Conservation (phyloP, 2,113 vertebrate species). For the Epinephelus moara region DNA sequence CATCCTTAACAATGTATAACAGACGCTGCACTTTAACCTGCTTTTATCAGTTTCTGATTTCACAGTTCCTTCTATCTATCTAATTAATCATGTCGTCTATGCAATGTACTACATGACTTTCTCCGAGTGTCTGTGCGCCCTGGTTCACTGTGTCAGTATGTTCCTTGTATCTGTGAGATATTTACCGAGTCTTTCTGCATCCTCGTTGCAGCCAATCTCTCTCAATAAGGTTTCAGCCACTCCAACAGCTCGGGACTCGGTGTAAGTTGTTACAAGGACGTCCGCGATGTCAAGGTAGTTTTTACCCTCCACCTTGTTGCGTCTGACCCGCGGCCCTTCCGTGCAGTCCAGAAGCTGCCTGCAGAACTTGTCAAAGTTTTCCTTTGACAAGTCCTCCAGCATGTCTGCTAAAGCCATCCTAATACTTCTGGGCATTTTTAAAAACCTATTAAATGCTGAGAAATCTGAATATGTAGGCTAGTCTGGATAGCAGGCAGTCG, state of each 20-base stretch:
- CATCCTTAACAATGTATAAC: too few relatives aligned
- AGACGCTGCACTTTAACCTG: too few relatives aligned
- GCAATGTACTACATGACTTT: too few relatives aligned
- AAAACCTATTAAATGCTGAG: too few relatives aligned
- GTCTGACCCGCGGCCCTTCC: background rate
- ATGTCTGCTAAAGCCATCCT: rapidly evolving
- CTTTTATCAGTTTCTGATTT: too few relatives aligned
- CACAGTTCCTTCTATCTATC: too few relatives aligned
- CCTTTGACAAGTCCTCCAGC: background rate
- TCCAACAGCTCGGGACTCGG: rapidly evolving
- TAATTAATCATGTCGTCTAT: too few relatives aligned
- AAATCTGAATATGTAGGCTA: too few relatives aligned
- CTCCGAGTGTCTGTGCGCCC: too few relatives aligned
- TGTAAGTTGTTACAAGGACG: conserved; percentile 44
- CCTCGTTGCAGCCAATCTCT: rapidly evolving
- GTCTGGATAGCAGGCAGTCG: too few relatives aligned
- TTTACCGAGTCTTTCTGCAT: conserved; percentile 1
- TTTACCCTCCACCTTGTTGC: background rate
- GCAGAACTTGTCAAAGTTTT: rapidly evolving
- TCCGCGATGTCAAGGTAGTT: rapidly evolving
- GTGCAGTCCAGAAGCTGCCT: conserved; percentile 23
- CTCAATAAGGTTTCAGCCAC: conserved; percentile 24
- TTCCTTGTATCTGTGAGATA: background rate
- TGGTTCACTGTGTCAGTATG: too few relatives aligned
- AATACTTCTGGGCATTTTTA: conserved; percentile 36